A percentile compares a stretch with the other conserved stretches of the same genome.
These are phyloP conservation scores for Vulpes ferrilata DNA, from an alignment of 2,113 vertebrate genomes.

Conservation along the genomic window DNA sequence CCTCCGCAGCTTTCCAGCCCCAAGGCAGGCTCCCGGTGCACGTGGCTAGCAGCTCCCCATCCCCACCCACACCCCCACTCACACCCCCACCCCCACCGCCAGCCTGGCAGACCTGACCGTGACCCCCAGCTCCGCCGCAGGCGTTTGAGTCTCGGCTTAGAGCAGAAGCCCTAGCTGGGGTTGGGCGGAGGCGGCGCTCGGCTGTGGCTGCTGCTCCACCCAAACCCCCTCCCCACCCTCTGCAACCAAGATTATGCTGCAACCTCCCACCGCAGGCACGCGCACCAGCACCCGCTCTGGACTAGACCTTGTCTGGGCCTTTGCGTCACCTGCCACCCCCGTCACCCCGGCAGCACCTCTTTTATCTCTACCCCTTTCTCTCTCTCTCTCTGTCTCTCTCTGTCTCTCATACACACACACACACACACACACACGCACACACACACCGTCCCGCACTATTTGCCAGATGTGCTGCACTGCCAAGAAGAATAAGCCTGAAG, in stretches of 20 bases:
- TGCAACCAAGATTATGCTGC: not conserved
- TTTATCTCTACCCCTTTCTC: too few species aligned
- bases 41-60: not conserved
- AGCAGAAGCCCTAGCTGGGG: accelerated
- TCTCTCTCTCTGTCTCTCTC: not conserved
- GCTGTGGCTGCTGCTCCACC: not conserved
- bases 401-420: not conserved
- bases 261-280: accelerated
- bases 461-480: accelerated
- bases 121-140: not conserved
- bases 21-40: not conserved
- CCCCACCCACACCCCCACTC: not conserved
- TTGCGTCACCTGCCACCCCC: not conserved
- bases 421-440: not conserved
- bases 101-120: accelerated
- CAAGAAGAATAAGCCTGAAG: not conserved
- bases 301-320: not conserved
- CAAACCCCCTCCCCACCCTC: too few species aligned
- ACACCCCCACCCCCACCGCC: not conserved
- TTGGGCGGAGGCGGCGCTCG: accelerated
- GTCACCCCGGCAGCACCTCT: not conserved
- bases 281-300: accelerated
- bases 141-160: accelerated
- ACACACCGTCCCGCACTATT: not conserved
- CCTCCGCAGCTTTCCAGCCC: not conserved